Percentiles rank a stretch among this genome's conserved stretches.
These are phyloP conservation scores for Endotricha flammealis DNA, from an alignment of 2,888 invertebrate species.

Conservation along the genomic window DNA sequence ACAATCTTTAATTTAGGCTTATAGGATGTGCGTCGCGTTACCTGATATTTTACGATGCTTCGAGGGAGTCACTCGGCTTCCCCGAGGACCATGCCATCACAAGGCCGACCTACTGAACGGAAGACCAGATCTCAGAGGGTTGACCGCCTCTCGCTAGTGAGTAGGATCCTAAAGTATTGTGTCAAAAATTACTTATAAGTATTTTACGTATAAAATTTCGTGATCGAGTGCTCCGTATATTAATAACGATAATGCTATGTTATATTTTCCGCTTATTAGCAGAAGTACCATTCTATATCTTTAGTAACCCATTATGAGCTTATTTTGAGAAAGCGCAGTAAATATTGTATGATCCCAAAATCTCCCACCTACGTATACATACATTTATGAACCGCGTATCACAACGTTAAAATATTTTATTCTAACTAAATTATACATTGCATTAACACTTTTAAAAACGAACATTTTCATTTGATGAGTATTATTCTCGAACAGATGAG, in stretches of 20 bases:
- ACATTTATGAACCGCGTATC: no score
- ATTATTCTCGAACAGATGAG: no score
- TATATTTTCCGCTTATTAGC: neutral
- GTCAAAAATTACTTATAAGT: conserved; percentile 7
- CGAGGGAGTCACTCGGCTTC: conserved; percentile 31
- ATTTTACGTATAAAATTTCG: neutral
- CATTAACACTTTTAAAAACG: no score
- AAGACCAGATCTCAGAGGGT: conserved; percentile 16
- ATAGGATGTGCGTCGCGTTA: conserved; percentile 66
- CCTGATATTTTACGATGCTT: conserved; percentile 53
- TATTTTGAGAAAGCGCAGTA: no score
- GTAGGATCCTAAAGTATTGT: conserved; percentile 10
- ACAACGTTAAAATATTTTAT: no score
- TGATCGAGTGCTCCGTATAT: neutral
- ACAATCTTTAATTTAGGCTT: conserved; percentile 55
- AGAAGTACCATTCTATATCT: no score
- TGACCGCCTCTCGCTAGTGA: conserved; percentile 1
- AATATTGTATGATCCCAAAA: no score
- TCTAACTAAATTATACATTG: no score
- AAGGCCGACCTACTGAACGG: conserved; percentile 10
- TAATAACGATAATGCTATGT: no score
- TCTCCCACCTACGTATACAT: no score
- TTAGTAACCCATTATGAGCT: no score
- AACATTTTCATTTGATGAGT: no score
- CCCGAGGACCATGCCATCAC: conserved; percentile 4